These are phyloP conservation scores for Turritopsis dohrnii DNA, from an alignment of 30 jellyfish, hydroid and myxozoan species.

Conservation along the genomic window DNA sequence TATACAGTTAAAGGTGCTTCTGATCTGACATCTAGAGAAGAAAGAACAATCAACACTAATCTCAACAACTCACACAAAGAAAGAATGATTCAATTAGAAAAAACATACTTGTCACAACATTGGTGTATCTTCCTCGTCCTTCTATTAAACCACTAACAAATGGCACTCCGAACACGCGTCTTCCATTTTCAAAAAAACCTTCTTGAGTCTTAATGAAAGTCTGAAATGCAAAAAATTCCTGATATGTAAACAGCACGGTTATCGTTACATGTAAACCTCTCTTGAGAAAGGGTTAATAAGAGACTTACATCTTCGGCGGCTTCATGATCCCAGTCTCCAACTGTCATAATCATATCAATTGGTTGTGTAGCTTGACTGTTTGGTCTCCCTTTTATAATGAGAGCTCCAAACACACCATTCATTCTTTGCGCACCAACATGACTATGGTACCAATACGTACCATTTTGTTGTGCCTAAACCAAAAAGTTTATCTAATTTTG, in stretches of 20 bases:
- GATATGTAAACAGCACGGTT: too few relatives aligned
- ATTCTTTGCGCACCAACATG: conserved; percentile 94
- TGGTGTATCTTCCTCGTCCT: conserved; percentile 75
- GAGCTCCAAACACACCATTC: conserved; percentile 94
- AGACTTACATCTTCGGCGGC: conserved; percentile 71
- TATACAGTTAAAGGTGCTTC: conserved; percentile 73
- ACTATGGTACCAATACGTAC: conserved; percentile 96
- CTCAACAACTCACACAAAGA: too few relatives aligned
- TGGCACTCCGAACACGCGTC: conserved; percentile 83
- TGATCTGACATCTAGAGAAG: background rate
- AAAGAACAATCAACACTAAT: too few relatives aligned
- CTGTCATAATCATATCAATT: conserved; percentile 87
- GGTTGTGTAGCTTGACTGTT: conserved; percentile 45
- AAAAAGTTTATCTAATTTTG: too few relatives aligned
- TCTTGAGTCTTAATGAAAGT: background rate
- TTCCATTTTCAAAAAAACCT: conserved; percentile 42
- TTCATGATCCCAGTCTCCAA: conserved; percentile 99
- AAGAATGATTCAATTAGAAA: too few relatives aligned
- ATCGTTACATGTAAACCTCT: too few relatives aligned
- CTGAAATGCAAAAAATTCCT: background rate
- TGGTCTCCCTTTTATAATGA: conserved; percentile 82
- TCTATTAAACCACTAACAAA: conserved; percentile 87
- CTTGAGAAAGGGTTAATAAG: too few relatives aligned
- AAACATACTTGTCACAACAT: conserved; percentile 82
- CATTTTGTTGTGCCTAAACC: conserved; percentile 94